These are phyloP conservation scores for Euphydryas editha DNA, from an alignment of 2,888 invertebrate species.

Conservation along the genomic window DNA sequence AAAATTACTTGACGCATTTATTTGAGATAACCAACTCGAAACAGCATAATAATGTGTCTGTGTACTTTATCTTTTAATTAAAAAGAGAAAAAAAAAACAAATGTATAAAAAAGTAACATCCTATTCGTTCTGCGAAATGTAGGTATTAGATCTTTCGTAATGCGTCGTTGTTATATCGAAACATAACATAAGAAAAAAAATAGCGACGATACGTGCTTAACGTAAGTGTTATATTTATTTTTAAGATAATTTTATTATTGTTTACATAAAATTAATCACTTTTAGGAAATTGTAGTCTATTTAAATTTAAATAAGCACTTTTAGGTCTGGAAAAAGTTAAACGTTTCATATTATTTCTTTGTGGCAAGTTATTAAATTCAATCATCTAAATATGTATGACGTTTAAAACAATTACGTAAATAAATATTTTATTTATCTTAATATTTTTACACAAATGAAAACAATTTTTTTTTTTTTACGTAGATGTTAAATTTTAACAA, in stretches of 20 bases:
- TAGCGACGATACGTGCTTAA: background rate
- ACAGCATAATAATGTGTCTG: no score
- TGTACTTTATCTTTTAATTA: no score
- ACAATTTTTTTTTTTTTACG: background rate
- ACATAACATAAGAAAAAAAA: background rate
- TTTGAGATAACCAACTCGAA: no score
- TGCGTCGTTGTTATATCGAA: background rate
- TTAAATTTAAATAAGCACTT: no score
- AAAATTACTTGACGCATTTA: no score
- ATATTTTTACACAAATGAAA: no score
- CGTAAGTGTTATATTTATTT: background rate
- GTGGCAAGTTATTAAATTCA: background rate
- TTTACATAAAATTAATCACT: background rate
- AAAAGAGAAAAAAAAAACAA: no score
- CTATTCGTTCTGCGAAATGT: no score
- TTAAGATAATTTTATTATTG: conserved; percentile 1
- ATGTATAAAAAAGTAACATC: no score
- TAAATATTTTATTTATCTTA: background rate
- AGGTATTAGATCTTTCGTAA: background rate
- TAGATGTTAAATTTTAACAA: background rate
- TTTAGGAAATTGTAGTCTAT: no score
- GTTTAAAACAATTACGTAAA: background rate
- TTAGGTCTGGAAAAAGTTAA: no score
- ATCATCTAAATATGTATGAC: background rate
- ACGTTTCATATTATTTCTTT: background rate